phyloP scores from a whole-genome alignment of 37 sponge, comb jelly and placozoan species.

The Aphrocallistes beatrix region DNA sequence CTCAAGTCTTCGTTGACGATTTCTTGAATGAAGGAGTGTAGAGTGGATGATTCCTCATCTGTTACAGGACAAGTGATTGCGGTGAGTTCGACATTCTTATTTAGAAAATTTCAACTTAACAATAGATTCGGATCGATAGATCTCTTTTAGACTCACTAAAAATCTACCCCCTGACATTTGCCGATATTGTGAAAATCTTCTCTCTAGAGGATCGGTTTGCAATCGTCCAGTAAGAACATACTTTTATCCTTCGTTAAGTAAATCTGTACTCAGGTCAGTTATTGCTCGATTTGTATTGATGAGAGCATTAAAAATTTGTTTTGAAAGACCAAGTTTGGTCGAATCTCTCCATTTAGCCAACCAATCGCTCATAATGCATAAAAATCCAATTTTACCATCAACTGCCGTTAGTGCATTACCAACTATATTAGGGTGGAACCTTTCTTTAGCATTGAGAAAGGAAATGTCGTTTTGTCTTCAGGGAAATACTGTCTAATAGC shows the following conservation, averaged over 20 bases:
- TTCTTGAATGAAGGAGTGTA: conserved; percentile 14
- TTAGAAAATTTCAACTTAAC: neutral
- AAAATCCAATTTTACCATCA: neutral
- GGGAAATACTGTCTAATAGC: neutral
- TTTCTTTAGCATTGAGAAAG: neutral
- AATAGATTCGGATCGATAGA: neutral
- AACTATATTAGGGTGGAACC: too few relatives aligned
- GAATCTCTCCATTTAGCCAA: neutral
- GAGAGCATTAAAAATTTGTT: neutral
- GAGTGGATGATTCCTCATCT: conserved; percentile 3
- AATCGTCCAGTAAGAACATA: too few relatives aligned
- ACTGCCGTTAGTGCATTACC: neutral
- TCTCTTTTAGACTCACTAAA: neutral
- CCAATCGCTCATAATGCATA: neutral
- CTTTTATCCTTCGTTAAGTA: neutral
- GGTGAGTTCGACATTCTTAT: neutral
- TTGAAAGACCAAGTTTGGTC: neutral
- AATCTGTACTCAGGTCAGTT: neutral
- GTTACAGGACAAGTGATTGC: neutral
- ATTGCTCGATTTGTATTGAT: too few relatives aligned
- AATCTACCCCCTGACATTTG: neutral
- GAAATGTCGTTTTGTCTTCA: neutral
- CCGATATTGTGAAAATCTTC: neutral
- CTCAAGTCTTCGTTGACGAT: conserved; percentile 16
- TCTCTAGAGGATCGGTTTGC: too few relatives aligned